Evolutionary conservation across 2,113 vertebrate genomes (phyloP), one percentile per base, ranked within the genome.

Genomic region (Myanophis thanlyinensis): DNA sequence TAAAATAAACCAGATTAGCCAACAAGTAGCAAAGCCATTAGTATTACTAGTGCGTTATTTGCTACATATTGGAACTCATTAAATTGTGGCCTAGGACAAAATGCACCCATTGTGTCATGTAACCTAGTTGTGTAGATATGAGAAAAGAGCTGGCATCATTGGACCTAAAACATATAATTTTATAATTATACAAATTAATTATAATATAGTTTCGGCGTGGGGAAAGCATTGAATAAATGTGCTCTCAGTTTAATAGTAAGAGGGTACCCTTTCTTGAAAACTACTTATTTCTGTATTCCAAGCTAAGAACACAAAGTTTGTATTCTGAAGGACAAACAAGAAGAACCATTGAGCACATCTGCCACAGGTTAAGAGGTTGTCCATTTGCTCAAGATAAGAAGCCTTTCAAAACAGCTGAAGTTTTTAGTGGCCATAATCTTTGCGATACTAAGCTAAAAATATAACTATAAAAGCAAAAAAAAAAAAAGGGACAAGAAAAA

Each of bases 371-470:
- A 89, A 80, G 91, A 89, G 35, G 51, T 30, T 89, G 49, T n/a
- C 62, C 91, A 89, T 56, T 92, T 89, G 91, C 30, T 92, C 87
- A 47, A 53, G 49, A 84, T 89, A 56, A 92, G 87, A 92, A 22
- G 40, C 5, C 27, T 92, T 89, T 84, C 22, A 25, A 52, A 92
- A 53, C 27, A 54, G 62, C 49, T 84, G 87, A 92, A 89, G 62
- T 84, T 89, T 67, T 85, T 48, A 92, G 87, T 52, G 62, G 40
- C 67, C 49, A 35, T 92, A 89, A 54, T 92, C 91, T 56, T 92
- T 89, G 62, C 30, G 51, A 92, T 80, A 18, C 49, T 89, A 80
- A 92, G 62, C 91, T 92, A 92, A 92, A 92, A 89, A 92, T 92
- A 92, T 84, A 84, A 92, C 87, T 84, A 20, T 84, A 92, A 80